These are phyloP conservation scores for Machimus rusticus DNA, from an alignment of 2,888 invertebrate genomes.

Conservation along the genomic window DNA sequence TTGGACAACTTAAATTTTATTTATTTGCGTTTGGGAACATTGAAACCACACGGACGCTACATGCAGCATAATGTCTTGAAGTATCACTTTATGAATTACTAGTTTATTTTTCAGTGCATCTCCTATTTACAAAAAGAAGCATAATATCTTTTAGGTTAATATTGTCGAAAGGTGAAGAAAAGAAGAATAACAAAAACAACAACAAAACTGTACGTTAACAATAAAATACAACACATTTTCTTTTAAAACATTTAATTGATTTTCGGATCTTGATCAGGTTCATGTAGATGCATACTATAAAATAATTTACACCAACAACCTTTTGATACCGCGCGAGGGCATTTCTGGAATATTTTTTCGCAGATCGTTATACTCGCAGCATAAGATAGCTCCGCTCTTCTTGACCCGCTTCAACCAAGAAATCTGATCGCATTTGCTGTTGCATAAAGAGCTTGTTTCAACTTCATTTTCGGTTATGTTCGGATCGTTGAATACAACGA, in stretches of 20 bases:
- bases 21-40: too few relatives aligned
- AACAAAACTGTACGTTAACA: too few relatives aligned
- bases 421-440: conserved; percentile 52
- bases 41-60: too few relatives aligned
- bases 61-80: too few relatives aligned
- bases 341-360: conserved; percentile 7
- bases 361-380: conserved; percentile 21
- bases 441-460: conserved; percentile 49
- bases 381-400: background rate
- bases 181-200: too few relatives aligned
- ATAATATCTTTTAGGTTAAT: too few relatives aligned
- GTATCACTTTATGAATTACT: too few relatives aligned
- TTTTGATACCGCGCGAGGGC: background rate
- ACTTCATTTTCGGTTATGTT: conserved; percentile 45
- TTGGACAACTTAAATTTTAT: too few relatives aligned
- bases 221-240: too few relatives aligned
- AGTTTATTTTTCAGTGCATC: too few relatives aligned
- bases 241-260: background rate
- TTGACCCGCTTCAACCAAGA: conserved; percentile 50
- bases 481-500: conserved; percentile 53
- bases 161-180: too few relatives aligned
- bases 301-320: background rate
- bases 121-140: too few relatives aligned
- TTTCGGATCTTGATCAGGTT: background rate
- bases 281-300: background rate